These are phyloP conservation scores for Listronotus bonariensis DNA, from an alignment of 1,140 invertebrate species.

Conservation along the genomic window DNA sequence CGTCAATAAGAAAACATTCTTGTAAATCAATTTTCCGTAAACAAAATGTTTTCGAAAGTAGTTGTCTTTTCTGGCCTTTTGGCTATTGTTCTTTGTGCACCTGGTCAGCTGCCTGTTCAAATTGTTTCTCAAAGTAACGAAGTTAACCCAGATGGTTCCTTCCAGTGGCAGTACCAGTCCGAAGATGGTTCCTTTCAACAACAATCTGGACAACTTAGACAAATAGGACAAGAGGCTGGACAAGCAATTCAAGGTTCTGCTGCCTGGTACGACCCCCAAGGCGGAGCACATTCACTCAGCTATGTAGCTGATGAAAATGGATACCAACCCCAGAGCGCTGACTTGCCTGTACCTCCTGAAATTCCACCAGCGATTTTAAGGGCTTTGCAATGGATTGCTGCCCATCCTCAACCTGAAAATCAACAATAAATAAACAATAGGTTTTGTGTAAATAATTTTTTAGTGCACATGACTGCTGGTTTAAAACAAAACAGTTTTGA, in stretches of 20 bases:
- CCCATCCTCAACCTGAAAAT: conserved; percentile 8
- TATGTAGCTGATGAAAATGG: conserved; percentile 68
- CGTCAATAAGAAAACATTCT: too few species aligned
- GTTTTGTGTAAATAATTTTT: too few species aligned
- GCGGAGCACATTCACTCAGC: conserved; percentile 60
- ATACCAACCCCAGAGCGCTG: conserved; percentile 60
- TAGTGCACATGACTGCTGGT: too few species aligned
- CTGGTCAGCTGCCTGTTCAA: too few species aligned
- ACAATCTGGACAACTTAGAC: neutral
- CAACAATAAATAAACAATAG: neutral
- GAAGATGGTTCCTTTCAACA: too few species aligned
- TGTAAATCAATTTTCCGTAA: neutral
- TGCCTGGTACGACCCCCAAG: conserved; percentile 76
- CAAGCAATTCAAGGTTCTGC: conserved; percentile 69
- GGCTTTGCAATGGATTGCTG: conserved; percentile 58
- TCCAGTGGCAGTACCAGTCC: too few species aligned
- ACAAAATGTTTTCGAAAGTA: conserved; percentile 1
- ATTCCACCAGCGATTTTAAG: conserved; percentile 59
- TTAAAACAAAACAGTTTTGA: too few species aligned
- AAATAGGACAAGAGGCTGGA: conserved; percentile 61
- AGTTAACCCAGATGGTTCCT: too few species aligned
- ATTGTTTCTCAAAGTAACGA: too few species aligned
- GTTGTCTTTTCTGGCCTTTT: neutral
- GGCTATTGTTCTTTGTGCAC: neutral
- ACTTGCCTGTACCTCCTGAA: conserved; percentile 55